These are phyloP conservation scores for Atta texana DNA, from an alignment of 1,140 invertebrate genomes.

Conservation along the genomic window DNA sequence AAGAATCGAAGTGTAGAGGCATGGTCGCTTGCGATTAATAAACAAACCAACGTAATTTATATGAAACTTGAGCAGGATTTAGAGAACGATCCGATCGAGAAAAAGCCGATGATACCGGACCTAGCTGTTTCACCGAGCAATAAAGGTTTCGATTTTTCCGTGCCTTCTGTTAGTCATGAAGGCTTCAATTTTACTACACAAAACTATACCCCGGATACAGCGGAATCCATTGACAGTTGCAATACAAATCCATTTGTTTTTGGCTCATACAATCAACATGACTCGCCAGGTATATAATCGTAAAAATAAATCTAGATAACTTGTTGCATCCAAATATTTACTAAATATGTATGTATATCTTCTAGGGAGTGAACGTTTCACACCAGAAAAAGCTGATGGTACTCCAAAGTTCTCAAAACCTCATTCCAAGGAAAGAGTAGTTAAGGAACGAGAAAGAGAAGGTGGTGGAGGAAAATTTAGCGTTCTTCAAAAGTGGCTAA, in stretches of 20 bases:
- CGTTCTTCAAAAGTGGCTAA: constrained; percentile 91
- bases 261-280: constrained; percentile 81
- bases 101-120: constrained; percentile 73
- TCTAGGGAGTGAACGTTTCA: constrained; percentile 76
- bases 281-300: constrained; percentile 73
- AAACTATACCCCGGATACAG: constrained; percentile 76
- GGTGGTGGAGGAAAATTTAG: constrained; percentile 88
- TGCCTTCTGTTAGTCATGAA: constrained; percentile 82
- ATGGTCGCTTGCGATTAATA: constrained; percentile 91
- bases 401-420: constrained; percentile 78
- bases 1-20: constrained; percentile 86
- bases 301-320: background rate
- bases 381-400: constrained; percentile 77
- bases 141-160: constrained; percentile 89
- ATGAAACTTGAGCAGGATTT: constrained; percentile 88
- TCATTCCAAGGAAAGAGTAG: constrained; percentile 81
- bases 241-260: constrained; percentile 89
- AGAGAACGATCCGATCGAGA: constrained; percentile 81
- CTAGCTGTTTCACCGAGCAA: constrained; percentile 79
- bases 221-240: constrained; percentile 72
- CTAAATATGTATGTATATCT: background rate
- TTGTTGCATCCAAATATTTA: background rate
- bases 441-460: constrained; percentile 81
- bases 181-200: constrained; percentile 81
- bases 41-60: constrained; percentile 89